Percentiles rank a stretch among this genome's conserved stretches.
These are phyloP conservation scores for Athene cunicularia DNA, from an alignment of 2,113 vertebrate species.

Conservation along the genomic window DNA sequence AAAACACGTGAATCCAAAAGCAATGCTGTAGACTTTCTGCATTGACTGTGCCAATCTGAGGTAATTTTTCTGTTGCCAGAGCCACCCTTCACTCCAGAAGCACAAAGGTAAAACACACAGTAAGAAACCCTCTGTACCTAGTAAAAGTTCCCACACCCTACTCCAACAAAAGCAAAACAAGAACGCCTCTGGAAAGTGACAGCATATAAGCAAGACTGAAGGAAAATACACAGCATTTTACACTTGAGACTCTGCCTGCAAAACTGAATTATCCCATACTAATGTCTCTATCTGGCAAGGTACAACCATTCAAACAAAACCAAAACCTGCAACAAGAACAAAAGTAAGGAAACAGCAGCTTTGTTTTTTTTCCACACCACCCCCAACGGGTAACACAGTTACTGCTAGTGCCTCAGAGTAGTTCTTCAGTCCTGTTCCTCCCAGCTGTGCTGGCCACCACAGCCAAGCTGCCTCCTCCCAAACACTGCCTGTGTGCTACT, in stretches of 20 bases:
- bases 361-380: neutral
- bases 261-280: neutral
- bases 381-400: neutral
- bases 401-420: neutral
- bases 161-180: neutral
- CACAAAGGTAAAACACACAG: neutral
- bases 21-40: neutral
- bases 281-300: neutral
- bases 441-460: accelerated
- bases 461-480: neutral
- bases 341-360: neutral
- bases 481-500: accelerated
- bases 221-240: neutral
- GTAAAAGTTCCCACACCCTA: neutral
- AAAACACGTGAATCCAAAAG: neutral
- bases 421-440: neutral
- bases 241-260: neutral
- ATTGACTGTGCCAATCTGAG: neutral
- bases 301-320: neutral
- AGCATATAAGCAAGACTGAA: neutral
- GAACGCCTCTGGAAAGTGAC: neutral
- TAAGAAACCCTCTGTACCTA: neutral
- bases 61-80: neutral
- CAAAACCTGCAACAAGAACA: neutral
- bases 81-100: neutral